Base-by-base conservation (phyloP, 2,797 vertebrate genomes). In the Microctenopoma steveboyesi region DNA sequence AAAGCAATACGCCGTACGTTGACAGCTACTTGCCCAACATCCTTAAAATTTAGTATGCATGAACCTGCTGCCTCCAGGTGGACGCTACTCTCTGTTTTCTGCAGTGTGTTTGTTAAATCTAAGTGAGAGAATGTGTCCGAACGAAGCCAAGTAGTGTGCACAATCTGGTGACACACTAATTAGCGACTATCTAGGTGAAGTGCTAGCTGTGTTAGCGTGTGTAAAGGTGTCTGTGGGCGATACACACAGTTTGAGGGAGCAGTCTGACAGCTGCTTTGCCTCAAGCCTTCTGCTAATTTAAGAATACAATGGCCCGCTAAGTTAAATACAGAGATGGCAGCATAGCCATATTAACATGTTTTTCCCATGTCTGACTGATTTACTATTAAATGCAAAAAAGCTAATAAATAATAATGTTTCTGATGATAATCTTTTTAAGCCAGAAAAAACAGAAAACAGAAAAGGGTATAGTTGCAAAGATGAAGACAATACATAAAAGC, bases 121-220 rank as follows among this genome's bases (percentile, higher is more conserved):
- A 74, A 69, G 72, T 43, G 22, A 55, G 54, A 67, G 64, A 69
- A 76, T 79, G 78, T 75, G 67, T 85, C 76, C 79, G 56, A 74
- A 72, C 62, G 68, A 79, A 83, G 81, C 76, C 68, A 48, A 83
- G 71, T 54, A 47, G 78, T 72, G 80, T 72, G 75, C 67, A 59
- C 86, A 86, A 82, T 91, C 78, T 92, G 89, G 85, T 81, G 83
- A 83, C 74, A 80, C 77, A 74, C 83, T 92, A 92, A 92, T 93
- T 92, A 89, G 87, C 69, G 39, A 85, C 84, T 81, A 91, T 87
- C 85, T 78, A 90, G 82, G 85, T 88, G 88, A 90, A 87, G 84
- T 68, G 82, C 81, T 87, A 78, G 85, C 86, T 78, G 81, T 76
- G 85, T 77, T 79, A 64, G 78, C 76, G 64, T 80, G 78, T 72